These are phyloP conservation scores for Uromys caudimaculatus DNA, from an alignment of 2,797 vertebrate species.

Conservation along the genomic window DNA sequence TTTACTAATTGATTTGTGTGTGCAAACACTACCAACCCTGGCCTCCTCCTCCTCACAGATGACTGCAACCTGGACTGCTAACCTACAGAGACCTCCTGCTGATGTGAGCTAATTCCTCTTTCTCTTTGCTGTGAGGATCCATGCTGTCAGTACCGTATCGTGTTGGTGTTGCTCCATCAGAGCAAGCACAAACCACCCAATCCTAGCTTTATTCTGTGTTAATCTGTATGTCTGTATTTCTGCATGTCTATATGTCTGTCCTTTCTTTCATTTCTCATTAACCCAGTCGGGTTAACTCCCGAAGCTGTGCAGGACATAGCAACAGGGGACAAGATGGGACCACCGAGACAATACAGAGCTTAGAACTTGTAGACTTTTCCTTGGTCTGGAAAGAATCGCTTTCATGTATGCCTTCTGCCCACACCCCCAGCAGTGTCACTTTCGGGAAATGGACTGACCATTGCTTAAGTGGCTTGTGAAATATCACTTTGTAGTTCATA, in stretches of 20 bases:
- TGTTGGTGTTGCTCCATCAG: not conserved
- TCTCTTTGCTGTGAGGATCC: not conserved
- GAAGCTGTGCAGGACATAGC: not conserved
- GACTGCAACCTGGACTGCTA: not conserved
- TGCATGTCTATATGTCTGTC: not conserved
- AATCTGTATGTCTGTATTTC: not conserved
- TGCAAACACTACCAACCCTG: not conserved
- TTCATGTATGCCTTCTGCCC: conserved; percentile 69
- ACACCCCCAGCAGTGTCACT: conserved; percentile 20
- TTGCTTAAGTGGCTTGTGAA: conserved; percentile 84
- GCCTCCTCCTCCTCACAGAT: not conserved
- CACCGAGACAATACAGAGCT: conserved; percentile 44
- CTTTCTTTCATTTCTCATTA: not conserved
- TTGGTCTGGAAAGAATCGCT: conserved; percentile 76
- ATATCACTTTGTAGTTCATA: conserved; percentile 67
- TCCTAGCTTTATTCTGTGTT: not conserved
- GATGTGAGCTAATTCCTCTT: not conserved
- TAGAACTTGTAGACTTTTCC: conserved; percentile 62
- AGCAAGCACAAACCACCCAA: not conserved
- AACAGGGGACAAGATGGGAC: not conserved
- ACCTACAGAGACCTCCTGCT: not conserved
- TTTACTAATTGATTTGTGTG: no score
- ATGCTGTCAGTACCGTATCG: no score
- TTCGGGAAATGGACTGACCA: conserved; percentile 81
- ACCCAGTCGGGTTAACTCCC: not conserved